A percentile compares a stretch with the other conserved stretches of the same genome.
Evolutionary conservation across 2,113 vertebrate species (phyloP).

Genomic region (Delphinus delphis): DNA sequence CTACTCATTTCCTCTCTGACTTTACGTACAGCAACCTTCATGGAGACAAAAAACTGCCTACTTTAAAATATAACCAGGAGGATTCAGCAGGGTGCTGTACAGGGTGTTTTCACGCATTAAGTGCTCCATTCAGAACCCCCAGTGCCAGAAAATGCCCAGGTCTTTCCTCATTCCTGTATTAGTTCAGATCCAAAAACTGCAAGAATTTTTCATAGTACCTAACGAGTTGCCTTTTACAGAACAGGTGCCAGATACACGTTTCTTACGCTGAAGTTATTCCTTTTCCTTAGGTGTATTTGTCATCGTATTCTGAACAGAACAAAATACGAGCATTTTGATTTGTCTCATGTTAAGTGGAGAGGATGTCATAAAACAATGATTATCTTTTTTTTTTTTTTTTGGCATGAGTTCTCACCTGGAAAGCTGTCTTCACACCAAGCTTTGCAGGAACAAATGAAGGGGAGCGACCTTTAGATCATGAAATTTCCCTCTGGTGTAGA

Average conservation of each 20-base stretch:
- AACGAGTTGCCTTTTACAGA: background rate
- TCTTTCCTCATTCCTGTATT: background rate
- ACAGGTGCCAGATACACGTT: background rate
- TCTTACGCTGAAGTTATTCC: background rate
- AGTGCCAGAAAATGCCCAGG: background rate
- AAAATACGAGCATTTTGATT: background rate
- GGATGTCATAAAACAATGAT: background rate
- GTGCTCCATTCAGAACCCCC: background rate
- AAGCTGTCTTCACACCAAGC: background rate
- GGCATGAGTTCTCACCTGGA: background rate
- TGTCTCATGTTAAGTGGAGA: background rate
- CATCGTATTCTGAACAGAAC: background rate
- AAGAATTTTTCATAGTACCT: background rate
- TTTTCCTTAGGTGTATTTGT: background rate
- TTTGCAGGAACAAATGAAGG: background rate
- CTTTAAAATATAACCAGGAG: background rate
- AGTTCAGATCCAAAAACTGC: background rate
- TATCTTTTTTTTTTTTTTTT: background rate
- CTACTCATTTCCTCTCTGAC: background rate
- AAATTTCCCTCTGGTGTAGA: background rate
- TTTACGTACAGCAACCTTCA: background rate
- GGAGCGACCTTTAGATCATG: background rate
- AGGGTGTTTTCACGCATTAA: background rate
- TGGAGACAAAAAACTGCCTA: background rate
- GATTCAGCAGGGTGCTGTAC: background rate